phyloP scores from a whole-genome alignment of 2,113 vertebrate species.

The Silurus meridionalis region DNA sequence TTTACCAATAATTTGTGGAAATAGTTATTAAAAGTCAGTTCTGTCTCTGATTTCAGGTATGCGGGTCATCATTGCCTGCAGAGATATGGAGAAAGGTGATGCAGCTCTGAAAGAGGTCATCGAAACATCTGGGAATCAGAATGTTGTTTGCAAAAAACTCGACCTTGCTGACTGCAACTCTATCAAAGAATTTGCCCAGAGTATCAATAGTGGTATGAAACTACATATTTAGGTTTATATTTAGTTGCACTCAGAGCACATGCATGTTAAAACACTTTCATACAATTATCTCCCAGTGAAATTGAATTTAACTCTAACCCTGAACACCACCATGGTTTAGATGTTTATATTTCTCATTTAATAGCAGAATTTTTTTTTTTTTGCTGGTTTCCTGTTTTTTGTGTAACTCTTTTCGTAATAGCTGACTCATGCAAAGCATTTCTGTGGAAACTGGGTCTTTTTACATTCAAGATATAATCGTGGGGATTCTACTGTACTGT shows the following conservation, averaged over 20 bases:
- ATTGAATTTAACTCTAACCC: no score
- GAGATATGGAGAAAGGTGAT: conserved; percentile 68
- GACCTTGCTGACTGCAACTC: conserved; percentile 74
- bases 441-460: background rate
- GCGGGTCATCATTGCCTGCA: conserved; percentile 73
- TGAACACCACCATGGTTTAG: background rate
- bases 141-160: conserved; percentile 67
- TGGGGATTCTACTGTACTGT: background rate
- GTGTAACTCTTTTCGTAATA: background rate
- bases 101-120: conserved; percentile 65
- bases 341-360: background rate
- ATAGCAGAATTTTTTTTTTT: background rate
- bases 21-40: background rate
- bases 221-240: background rate
- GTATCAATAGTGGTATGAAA: conserved; percentile 68
- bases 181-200: conserved; percentile 73
- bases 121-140: conserved; percentile 64
- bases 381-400: background rate
- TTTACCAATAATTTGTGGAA: background rate
- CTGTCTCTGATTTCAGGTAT: conserved; percentile 61
- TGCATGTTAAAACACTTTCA: background rate
- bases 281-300: no score
- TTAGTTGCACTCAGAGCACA: no score
- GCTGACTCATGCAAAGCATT: background rate
- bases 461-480: background rate